Evolutionary conservation across 2,113 vertebrate genomes (phyloP), one percentile per base, ranked within the genome.

Genomic region (Sarotherodon lohbergeri): DNA sequence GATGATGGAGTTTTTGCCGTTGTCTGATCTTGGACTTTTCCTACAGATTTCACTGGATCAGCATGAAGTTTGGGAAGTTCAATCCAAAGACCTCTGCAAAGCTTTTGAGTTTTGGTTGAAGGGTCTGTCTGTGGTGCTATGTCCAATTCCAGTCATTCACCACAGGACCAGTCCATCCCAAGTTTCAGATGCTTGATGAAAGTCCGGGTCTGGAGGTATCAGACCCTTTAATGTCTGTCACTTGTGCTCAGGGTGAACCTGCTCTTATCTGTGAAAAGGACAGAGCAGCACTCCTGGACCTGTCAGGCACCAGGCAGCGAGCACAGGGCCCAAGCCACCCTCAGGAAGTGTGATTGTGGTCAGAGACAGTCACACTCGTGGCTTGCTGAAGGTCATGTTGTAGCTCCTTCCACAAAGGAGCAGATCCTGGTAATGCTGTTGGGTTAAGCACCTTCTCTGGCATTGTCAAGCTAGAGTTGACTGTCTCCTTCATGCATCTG

Each of bases 401-500:
- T 66, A 66, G 32, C 32, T 66, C 0, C 0, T 39, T 0, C 1
- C 61, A 2, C 34, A 66, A 66, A 39, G 61, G 34, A 66, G 61
- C 1, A 66, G 61, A 39, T 39, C 32, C 61, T 66, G 61, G 61
- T 66, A 66, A 66, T 39, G 34, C 61, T 39, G 61, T 8, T 66
- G 34, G 32, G 32, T 66, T 66, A 66, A 66, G 61, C 17, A 12
- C 61, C 32, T 36, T 66, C 61, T 63, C 32, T 63, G 32, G 32
- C 59, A n/a, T 12, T 63, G 32, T n/a, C 59, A n/a, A 0, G 32
- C 59, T 19, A 7, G 32, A 63, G 32, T 63, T 0, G 11, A 0
- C 56, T 0, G 7, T 63, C 2, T 63, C 17, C 59, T 63, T 63
- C 59, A 0, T 36, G 59, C 17, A 19, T 4, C 59, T 4, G 9